Evolutionary conservation across 2,888 invertebrate genomes (phyloP), one percentile per base, ranked within the genome.

Genomic region (Epiblema foenella): DNA sequence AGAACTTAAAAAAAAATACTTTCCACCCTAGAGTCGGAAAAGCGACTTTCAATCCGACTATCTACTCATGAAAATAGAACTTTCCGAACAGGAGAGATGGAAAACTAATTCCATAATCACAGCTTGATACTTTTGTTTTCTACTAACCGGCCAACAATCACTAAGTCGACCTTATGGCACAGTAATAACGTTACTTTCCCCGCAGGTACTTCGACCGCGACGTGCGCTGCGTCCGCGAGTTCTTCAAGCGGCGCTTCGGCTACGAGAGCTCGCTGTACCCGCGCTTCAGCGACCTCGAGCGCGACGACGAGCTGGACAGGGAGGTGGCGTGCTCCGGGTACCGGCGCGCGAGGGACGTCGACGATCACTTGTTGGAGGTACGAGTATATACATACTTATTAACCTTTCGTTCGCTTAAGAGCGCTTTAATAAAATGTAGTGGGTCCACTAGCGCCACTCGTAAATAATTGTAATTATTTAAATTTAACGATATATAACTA

Each of bases 251-350:
- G 82, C 95, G 98, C 63, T 99, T 98, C 89, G 95, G 94, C 0
- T 99, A 96, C 88, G 99, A 98, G 88, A 98, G 98, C 87, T 96
- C 96, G 77, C 89, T 96, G 42, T 96, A 94, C 87, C 98, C 98
- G 1, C 94, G 94, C 78, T 98, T 98, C 85, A 88, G 93, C 37
- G 98, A 98, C 84, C 89, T 95, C 67, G 96, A 97, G 83, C 94
- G 98, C 18, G 96, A 96, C 76, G 97, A 97, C 85, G 95, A 95
- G 77, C 89, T 99, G 67, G 99, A 99, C 89, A 95, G 96, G 2
- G 98, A 98, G 89, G 95, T 99, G 1, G 95, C 96, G 24, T 99
- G 99, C 77, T 98, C 98, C 77, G 99, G 99, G 1, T 97, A 98
- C 88, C 98, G 98, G 66, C 96, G 98, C 78, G 97, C 97, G 0